Conservation (phyloP, 2,888 invertebrate genomes). For the Therioaphis trifolii region DNA sequence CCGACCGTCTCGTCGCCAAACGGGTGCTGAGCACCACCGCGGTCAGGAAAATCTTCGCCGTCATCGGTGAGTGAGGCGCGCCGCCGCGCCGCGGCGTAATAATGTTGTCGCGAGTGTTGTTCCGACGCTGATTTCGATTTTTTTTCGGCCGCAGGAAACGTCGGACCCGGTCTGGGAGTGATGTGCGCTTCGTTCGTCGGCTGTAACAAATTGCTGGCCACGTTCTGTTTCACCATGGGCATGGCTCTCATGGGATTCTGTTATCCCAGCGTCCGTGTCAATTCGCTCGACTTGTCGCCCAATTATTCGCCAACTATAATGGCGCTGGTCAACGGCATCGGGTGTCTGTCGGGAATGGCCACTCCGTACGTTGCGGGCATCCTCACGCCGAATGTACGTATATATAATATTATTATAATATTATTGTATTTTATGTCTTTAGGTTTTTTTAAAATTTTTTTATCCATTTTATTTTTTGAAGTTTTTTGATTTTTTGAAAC, state of each 20-base stretch:
- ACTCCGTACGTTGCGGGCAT: constrained; percentile 74
- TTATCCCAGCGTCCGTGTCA: constrained; percentile 77
- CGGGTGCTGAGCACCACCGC: constrained; percentile 72
- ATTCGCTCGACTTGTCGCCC: constrained; percentile 75
- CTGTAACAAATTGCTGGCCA: constrained; percentile 70
- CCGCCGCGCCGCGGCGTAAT: background rate
- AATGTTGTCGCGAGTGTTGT: no score
- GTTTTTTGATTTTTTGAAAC: no score
- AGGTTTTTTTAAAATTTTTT: no score
- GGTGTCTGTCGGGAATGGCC: constrained; percentile 74
- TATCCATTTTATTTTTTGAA: no score
- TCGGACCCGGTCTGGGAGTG: constrained; percentile 72
- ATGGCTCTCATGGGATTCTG: constrained; percentile 79
- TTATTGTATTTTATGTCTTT: no score
- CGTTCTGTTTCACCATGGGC: constrained; percentile 72
- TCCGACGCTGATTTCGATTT: no score
- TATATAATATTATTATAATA: background rate
- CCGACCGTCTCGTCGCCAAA: constrained; percentile 77
- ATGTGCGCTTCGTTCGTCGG: constrained; percentile 64
- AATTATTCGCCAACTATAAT: constrained; percentile 76
- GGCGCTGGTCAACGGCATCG: constrained; percentile 75
- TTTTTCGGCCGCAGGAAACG: constrained; percentile 71
- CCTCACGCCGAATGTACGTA: constrained; percentile 64
- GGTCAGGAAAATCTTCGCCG: constrained; percentile 72
- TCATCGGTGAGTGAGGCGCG: constrained; percentile 46